A percentile compares a stretch with the other conserved stretches of the same genome.
These are phyloP conservation scores for Channa argus DNA, from an alignment of 2,113 vertebrate genomes.

Conservation along the genomic window DNA sequence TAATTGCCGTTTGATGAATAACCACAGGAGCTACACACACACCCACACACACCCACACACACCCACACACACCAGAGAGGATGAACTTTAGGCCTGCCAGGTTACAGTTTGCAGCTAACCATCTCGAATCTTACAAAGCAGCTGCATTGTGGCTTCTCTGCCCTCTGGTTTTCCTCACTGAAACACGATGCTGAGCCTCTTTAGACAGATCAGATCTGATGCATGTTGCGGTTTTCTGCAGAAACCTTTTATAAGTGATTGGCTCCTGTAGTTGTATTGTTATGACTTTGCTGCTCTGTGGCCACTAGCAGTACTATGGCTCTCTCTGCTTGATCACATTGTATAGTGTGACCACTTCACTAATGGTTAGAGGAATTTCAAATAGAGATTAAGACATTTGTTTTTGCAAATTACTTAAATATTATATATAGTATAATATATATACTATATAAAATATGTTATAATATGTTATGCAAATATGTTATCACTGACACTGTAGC, in stretches of 20 bases:
- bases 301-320: neutral
- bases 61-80: neutral
- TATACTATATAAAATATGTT: too few species aligned
- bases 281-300: slow-evolving; percentile 1
- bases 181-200: slow-evolving; percentile 9
- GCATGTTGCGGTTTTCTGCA: slow-evolving; percentile 17
- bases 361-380: neutral
- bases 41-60: too few species aligned
- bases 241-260: slow-evolving; percentile 9
- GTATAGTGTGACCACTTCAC: neutral
- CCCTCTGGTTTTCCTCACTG: slow-evolving; percentile 5
- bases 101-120: too few species aligned
- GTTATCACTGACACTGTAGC: too few species aligned
- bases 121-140: neutral
- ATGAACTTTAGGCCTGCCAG: slow-evolving; percentile 31
- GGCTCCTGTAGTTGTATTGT: neutral
- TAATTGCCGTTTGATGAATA: slow-evolving; percentile 39
- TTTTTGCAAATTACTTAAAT: too few species aligned
- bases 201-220: slow-evolving; percentile 16
- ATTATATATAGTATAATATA: too few species aligned
- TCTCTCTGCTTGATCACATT: too few species aligned
- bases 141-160: slow-evolving; percentile 5
- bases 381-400: neutral
- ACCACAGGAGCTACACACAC: slow-evolving; percentile 17
- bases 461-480: too few species aligned